phyloP scores from a whole-genome alignment of 92 coral and sea anemone genomes.

The Porites rus region DNA sequence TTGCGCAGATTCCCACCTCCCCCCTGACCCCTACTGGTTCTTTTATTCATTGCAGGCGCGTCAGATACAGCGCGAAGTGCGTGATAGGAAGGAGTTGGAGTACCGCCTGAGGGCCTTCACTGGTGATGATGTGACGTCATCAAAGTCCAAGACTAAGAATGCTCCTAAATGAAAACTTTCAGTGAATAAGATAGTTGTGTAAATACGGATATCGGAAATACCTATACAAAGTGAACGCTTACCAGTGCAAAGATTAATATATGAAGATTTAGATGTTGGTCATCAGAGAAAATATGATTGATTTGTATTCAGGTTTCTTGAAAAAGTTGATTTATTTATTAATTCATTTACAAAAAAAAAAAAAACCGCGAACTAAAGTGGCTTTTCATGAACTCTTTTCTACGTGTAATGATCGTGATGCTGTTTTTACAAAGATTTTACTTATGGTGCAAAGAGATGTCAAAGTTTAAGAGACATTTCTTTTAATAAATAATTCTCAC shows the following conservation, averaged over 20 bases:
- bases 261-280: background rate
- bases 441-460: background rate
- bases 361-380: no score
- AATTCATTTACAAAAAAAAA: no score
- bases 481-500: slow-evolving; percentile 16
- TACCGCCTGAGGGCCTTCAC: slow-evolving; percentile 97
- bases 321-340: background rate
- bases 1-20: no score
- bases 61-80: slow-evolving; percentile 83
- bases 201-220: background rate
- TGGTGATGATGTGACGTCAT: slow-evolving; percentile 83
- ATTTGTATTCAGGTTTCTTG: no score
- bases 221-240: background rate
- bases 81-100: slow-evolving; percentile 84
- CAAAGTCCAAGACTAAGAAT: slow-evolving; percentile 35
- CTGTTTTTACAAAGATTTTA: no score
- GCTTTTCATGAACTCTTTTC: no score
- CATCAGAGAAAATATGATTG: background rate
- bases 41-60: slow-evolving; percentile 78
- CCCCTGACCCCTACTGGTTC: background rate
- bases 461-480: background rate
- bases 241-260: slow-evolving; percentile 12
- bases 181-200: background rate
- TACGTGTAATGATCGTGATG: no score
- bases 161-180: slow-evolving; percentile 15